Evolutionary conservation across 2,888 invertebrate species (phyloP).

Genomic region (Abscondita cerata): DNA sequence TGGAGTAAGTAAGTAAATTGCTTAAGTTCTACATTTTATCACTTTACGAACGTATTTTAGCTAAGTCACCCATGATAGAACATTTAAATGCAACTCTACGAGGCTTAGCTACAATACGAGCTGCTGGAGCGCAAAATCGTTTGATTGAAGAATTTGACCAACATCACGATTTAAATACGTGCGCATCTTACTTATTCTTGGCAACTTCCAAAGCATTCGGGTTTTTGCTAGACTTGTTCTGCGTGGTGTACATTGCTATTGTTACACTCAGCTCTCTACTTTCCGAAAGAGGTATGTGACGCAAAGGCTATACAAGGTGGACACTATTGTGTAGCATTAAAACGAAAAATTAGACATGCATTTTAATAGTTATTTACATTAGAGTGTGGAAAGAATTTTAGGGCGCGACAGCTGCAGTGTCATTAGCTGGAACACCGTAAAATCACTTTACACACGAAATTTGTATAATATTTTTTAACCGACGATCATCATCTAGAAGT

Average conservation of each 20-base stretch:
- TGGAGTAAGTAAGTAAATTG: constrained; percentile 67
- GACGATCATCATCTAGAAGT: no score
- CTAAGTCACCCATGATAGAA: constrained; percentile 76
- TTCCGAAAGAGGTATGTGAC: constrained; percentile 53
- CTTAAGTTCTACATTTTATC: no score
- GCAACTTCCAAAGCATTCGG: constrained; percentile 72
- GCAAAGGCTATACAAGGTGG: no score
- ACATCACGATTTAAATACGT: constrained; percentile 68
- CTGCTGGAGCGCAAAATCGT: constrained; percentile 67
- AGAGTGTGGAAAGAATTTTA: no score
- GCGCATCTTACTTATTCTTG: constrained; percentile 76
- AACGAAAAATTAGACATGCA: no score
- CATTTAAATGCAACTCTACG: constrained; percentile 76
- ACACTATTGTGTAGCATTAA: no score
- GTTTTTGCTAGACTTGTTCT: constrained; percentile 74
- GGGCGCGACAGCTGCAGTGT: no score
- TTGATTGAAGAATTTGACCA: constrained; percentile 66
- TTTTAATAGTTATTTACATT: no score
- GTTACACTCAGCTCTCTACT: constrained; percentile 67
- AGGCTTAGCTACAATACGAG: constrained; percentile 75
- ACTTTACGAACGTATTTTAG: constrained; percentile 59
- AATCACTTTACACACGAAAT: no score
- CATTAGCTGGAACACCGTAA: no score
- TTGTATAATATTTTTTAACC: no score
- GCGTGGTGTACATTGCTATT: constrained; percentile 68